These are phyloP conservation scores for Leptonema lineaticorne DNA, from an alignment of 1,140 invertebrate genomes.

Conservation along the genomic window DNA sequence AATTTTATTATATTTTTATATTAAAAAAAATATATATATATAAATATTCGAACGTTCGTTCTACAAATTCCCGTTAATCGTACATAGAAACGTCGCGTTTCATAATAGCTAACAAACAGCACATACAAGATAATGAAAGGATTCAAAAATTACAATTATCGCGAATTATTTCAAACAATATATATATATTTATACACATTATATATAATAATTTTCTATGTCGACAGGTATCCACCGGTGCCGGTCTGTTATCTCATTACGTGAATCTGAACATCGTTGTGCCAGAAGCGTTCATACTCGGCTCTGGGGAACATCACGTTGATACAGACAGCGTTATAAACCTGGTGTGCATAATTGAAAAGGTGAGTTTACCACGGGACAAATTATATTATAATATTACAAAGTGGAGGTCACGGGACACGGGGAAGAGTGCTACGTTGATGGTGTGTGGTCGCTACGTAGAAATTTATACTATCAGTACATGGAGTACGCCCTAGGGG, in stretches of 20 bases:
- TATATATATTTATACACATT: background rate
- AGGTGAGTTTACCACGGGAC: conserved; percentile 58
- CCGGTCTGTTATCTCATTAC: conserved; percentile 83
- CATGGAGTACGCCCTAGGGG: background rate
- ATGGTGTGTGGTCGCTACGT: background rate
- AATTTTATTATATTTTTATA: too few relatives aligned
- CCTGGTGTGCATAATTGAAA: conserved; percentile 89
- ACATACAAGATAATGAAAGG: too few relatives aligned
- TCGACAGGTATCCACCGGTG: conserved; percentile 79
- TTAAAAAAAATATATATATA: too few relatives aligned
- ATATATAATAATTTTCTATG: too few relatives aligned
- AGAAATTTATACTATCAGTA: background rate
- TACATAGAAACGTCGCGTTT: too few relatives aligned
- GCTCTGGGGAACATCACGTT: conserved; percentile 84
- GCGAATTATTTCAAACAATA: too few relatives aligned
- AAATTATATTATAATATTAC: background rate
- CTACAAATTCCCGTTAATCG: too few relatives aligned
- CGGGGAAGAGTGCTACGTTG: too few relatives aligned
- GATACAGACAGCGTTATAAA: conserved; percentile 87
- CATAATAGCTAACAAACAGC: too few relatives aligned
- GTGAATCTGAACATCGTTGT: conserved; percentile 85
- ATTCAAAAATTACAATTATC: too few relatives aligned
- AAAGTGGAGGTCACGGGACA: too few relatives aligned
- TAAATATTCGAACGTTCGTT: too few relatives aligned
- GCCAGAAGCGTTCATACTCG: conserved; percentile 84